Base-by-base conservation (phyloP, 2,797 vertebrate species). In the Erpetoichthys calabaricus region DNA sequence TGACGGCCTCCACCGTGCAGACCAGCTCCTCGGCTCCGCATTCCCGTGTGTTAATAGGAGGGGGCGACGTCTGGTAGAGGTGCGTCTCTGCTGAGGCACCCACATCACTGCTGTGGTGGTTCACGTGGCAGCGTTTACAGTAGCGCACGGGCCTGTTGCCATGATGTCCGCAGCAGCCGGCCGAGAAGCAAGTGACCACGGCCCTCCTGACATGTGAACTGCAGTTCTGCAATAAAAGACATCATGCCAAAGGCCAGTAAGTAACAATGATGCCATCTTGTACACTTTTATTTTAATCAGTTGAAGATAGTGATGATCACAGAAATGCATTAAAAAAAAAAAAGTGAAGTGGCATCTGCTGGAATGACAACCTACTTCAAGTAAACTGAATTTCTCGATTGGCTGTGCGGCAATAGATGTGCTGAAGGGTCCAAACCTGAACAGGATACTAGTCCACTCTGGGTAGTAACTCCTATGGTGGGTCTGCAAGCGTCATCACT, bases 161-260 rank as follows among this genome's bases (percentile, higher is more conserved):
- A 59, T 98, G 94, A 62, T 91, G 92, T 74, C 89, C 94, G 3
- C 96, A 99, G 85, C 96, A 99, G 70, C 93, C 93, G 0, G 93
- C 96, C 3, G 96, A 98, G 79, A 99, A 99, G 82, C 96, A 99
- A 5, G 96, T 98, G 75, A 99, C 96, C 7, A 98, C 92, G 0
- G 96, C 96, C 68, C 96, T 90, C 62, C 94, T 84, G 53, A 99
- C 96, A 6, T 99, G 94, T 5, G 96, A 99, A 76, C 95, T 99
- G 66, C 96, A 99, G 84, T 99, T 99, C 96, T 99, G 68, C 43
- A 59, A 68, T 57, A 56, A n/a, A 49, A 25, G n/a, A 49, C 7
- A 49, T 3, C 7, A n/a, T 7, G 7, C 3, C 7, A 49, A 7
- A 49, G 7, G n/a, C n/a, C n/a, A 3, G 7, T 7, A n/a, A 7